These are phyloP conservation scores for Podotricha telesiphe DNA, from an alignment of 2,888 invertebrate genomes.

Conservation along the genomic window DNA sequence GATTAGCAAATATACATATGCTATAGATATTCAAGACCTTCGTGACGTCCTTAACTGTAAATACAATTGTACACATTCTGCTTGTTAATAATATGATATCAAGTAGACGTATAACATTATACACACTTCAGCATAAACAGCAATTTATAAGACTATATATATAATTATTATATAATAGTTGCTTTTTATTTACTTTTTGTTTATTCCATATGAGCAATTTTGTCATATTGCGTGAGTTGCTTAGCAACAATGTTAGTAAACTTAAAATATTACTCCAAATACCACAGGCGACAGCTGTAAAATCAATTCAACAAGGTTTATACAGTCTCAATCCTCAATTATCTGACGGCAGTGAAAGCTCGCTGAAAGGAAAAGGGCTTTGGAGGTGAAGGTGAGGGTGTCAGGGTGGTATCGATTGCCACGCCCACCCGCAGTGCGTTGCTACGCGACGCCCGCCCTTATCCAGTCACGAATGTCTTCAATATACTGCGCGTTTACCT, in stretches of 20 bases:
- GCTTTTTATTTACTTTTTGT: not conserved
- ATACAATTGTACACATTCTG: too few species aligned
- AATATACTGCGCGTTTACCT: conserved; percentile 3
- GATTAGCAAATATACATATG: too few species aligned
- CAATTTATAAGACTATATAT: too few species aligned
- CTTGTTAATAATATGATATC: too few species aligned
- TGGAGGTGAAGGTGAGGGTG: conserved; percentile 57
- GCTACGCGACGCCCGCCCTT: conserved; percentile 73
- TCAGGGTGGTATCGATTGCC: conserved; percentile 88
- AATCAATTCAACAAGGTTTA: conserved; percentile 27
- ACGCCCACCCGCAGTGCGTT: conserved; percentile 86
- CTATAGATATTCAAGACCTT: too few species aligned
- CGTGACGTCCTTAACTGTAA: too few species aligned
- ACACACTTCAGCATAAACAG: too few species aligned
- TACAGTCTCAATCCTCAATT: conserved; percentile 33
- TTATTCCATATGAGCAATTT: not conserved
- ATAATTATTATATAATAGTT: too few species aligned
- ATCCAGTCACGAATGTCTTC: conserved; percentile 45
- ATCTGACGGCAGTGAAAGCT: conserved; percentile 38
- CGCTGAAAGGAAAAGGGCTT: conserved; percentile 60
- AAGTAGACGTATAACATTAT: too few species aligned
- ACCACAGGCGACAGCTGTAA: conserved; percentile 5
- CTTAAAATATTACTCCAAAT: conserved; percentile 12
- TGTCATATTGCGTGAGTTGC: not conserved
- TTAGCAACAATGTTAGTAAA: conserved; percentile 19